These are phyloP conservation scores for Myxocyprinus asiaticus DNA, from an alignment of 2,113 vertebrate genomes.

Conservation along the genomic window DNA sequence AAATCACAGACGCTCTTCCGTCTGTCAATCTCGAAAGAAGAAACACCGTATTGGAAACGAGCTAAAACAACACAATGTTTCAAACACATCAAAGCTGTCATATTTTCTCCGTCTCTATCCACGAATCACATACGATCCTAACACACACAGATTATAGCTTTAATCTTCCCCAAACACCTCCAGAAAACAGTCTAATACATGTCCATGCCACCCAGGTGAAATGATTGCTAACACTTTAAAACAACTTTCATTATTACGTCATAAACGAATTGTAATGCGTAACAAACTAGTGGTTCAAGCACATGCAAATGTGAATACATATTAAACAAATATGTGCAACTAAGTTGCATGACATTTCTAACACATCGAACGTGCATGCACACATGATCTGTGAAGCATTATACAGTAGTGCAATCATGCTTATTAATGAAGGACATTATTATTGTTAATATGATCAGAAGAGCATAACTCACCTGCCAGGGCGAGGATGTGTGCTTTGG, in stretches of 20 bases:
- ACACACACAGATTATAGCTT: neutral
- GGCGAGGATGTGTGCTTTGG: constrained; percentile 94
- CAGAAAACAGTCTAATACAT: neutral
- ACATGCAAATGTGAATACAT: neutral
- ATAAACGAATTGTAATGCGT: neutral
- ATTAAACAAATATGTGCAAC: neutral
- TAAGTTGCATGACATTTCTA: constrained; percentile 15
- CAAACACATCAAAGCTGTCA: constrained; percentile 11
- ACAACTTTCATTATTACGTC: neutral
- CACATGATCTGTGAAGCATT: neutral
- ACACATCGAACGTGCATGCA: neutral
- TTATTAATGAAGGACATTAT: neutral
- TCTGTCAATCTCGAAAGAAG: neutral
- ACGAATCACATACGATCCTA: neutral
- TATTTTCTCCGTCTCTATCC: neutral
- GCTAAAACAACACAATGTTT: neutral
- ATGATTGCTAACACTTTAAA: neutral
- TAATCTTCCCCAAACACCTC: neutral
- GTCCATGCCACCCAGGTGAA: neutral
- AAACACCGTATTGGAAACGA: no score
- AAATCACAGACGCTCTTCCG: no score
- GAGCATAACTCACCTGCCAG: constrained; percentile 87
- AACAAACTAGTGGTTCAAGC: neutral
- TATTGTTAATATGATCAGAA: constrained; percentile 16
- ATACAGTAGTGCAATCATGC: neutral